Evolutionary conservation across 2,113 vertebrate species (phyloP).

Genomic region (Cynocephalus volans): DNA sequence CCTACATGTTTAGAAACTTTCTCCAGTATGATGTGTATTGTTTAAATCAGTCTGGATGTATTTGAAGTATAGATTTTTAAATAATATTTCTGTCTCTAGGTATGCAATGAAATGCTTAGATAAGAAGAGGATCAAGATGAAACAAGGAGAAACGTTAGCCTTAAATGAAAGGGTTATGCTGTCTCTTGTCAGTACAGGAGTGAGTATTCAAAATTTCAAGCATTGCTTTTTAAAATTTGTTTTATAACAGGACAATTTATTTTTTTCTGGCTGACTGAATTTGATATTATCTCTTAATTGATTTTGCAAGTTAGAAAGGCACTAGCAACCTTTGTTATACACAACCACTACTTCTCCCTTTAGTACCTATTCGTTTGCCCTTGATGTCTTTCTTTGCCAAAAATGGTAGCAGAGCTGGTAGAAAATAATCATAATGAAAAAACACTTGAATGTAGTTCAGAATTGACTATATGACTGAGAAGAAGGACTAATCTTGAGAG

Average conservation of each 20-base stretch:
- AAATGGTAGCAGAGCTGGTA: background rate
- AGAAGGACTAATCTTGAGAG: background rate
- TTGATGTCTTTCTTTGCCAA: background rate
- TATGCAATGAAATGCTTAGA: constrained; percentile 99
- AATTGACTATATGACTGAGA: too few species aligned
- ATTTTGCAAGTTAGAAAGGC: background rate
- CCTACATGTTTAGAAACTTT: background rate
- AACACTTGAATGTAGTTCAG: background rate
- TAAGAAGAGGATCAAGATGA: constrained; percentile 99
- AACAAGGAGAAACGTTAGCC: constrained; percentile 98
- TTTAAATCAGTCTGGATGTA: background rate
- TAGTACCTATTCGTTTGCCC: rapidly evolving
- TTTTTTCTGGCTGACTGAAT: background rate
- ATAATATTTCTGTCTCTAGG: constrained; percentile 87
- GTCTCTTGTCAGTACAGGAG: constrained; percentile 98
- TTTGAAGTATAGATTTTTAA: background rate
- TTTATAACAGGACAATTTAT: background rate
- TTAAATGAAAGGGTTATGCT: constrained; percentile 99
- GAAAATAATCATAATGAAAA: background rate
- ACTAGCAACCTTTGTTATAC: rapidly evolving
- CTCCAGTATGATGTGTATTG: rapidly evolving
- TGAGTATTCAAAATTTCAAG: constrained; percentile 87
- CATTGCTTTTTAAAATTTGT: background rate
- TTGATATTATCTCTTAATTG: background rate
- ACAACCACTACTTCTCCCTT: background rate